phyloP scores from a whole-genome alignment of 2,797 vertebrate genomes.

The Phataginus tricuspis region DNA sequence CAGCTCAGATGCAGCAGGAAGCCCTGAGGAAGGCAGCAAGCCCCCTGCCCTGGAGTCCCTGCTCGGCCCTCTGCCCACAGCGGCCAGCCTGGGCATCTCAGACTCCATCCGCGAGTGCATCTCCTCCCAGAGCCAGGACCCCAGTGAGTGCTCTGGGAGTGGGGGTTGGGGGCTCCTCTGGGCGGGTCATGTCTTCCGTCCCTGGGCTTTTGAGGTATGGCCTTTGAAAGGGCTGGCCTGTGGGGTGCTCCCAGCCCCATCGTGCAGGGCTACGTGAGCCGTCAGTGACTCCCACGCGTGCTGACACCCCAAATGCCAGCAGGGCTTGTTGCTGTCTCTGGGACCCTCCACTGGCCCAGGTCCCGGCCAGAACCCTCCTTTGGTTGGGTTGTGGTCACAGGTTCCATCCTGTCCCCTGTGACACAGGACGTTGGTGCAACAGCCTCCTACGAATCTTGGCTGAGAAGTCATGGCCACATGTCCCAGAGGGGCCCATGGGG shows the following conservation, averaged over 20 bases:
- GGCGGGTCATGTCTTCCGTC: rapidly evolving
- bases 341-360: rapidly evolving
- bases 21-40: slow-evolving; percentile 71
- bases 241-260: not conserved
- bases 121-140: slow-evolving; percentile 85
- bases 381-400: rapidly evolving
- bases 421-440: rapidly evolving
- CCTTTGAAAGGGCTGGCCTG: not conserved
- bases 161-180: not conserved
- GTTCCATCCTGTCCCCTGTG: not conserved
- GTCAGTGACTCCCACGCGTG: rapidly evolving
- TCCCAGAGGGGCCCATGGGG: not conserved
- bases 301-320: rapidly evolving
- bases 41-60: slow-evolving; percentile 91
- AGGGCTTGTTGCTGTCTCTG: rapidly evolving
- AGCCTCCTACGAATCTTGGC: rapidly evolving
- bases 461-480: rapidly evolving
- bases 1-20: slow-evolving; percentile 62
- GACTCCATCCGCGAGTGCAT: slow-evolving; percentile 91
- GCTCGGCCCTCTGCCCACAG: slow-evolving; percentile 93
- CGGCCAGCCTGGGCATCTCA: slow-evolving; percentile 92
- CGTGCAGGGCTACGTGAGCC: rapidly evolving
- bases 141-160: slow-evolving; percentile 87
- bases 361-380: not conserved
- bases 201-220: not conserved